Conservation (phyloP, 2,113 vertebrate genomes). For the Rhynchomys soricoides region DNA sequence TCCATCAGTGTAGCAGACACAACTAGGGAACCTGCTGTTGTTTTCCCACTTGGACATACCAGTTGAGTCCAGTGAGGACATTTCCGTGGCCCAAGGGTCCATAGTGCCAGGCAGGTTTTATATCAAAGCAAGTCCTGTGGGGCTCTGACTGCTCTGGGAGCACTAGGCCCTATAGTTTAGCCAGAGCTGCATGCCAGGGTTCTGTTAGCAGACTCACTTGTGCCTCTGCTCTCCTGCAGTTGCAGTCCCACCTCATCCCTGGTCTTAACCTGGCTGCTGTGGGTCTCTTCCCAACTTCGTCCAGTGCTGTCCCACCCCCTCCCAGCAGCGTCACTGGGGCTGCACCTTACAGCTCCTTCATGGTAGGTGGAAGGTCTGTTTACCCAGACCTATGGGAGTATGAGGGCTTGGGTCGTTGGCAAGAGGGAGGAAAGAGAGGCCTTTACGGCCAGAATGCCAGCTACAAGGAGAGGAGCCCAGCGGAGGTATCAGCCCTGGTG, state of each 20-base stretch:
- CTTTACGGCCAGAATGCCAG: not conserved
- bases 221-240: constrained; percentile 79
- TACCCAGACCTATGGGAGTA: not conserved
- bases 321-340: constrained; percentile 89
- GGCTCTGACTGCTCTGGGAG: rapidly evolving
- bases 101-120: not conserved
- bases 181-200: not conserved
- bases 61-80: no score
- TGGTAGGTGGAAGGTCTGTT: constrained; percentile 84
- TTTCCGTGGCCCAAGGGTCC: not conserved
- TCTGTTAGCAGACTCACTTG: not conserved
- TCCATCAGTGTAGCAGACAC: not conserved
- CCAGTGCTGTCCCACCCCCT: constrained; percentile 89
- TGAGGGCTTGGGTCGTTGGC: not conserved
- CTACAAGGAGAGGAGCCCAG: not conserved
- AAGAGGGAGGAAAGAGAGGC: not conserved
- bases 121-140: not conserved
- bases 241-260: constrained; percentile 96
- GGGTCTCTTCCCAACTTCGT: constrained; percentile 95
- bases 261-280: constrained; percentile 95
- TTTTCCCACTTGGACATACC: not conserved
- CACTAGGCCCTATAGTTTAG: not conserved
- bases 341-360: constrained; percentile 93
- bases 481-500: rapidly evolving
- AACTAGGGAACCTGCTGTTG: not conserved